Evolutionary conservation across 2,113 vertebrate genomes (phyloP).

Genomic region (Oplegnathus fasciatus): DNA sequence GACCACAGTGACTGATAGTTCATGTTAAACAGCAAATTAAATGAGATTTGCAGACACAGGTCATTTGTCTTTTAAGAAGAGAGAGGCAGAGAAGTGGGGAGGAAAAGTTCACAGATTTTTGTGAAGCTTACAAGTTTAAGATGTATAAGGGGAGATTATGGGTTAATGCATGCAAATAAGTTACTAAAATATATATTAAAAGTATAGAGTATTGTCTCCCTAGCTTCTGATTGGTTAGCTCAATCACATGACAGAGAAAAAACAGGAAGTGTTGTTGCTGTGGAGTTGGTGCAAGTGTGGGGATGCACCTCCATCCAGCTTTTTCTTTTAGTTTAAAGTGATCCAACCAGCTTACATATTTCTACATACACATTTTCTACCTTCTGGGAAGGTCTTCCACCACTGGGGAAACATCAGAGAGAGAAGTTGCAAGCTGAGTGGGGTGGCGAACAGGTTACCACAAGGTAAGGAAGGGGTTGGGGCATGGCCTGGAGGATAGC

Average conservation of each 20-base stretch:
- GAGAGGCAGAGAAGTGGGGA: neutral
- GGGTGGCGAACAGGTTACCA: neutral
- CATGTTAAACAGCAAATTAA: neutral
- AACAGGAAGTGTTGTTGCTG: neutral
- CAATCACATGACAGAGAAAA: conserved; percentile 3
- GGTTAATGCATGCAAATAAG: neutral
- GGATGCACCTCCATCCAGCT: neutral
- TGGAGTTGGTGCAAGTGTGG: neutral
- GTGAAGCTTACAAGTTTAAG: neutral
- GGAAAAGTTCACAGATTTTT: neutral
- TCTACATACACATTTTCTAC: neutral
- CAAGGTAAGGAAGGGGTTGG: neutral
- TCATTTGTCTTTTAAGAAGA: neutral
- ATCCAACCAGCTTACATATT: neutral
- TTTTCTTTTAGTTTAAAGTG: neutral
- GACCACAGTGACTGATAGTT: neutral
- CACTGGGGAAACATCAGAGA: neutral
- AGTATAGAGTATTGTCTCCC: too few species aligned
- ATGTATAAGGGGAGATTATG: neutral
- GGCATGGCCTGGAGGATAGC: neutral
- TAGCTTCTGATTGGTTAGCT: neutral
- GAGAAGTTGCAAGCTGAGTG: neutral
- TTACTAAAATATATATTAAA: neutral
- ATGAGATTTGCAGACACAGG: too few species aligned
- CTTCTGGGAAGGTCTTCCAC: neutral